Percentiles rank a stretch among this genome's conserved stretches.
Conservation (phyloP, 2,797 vertebrate genomes). For the Danio albolineatus region DNA sequence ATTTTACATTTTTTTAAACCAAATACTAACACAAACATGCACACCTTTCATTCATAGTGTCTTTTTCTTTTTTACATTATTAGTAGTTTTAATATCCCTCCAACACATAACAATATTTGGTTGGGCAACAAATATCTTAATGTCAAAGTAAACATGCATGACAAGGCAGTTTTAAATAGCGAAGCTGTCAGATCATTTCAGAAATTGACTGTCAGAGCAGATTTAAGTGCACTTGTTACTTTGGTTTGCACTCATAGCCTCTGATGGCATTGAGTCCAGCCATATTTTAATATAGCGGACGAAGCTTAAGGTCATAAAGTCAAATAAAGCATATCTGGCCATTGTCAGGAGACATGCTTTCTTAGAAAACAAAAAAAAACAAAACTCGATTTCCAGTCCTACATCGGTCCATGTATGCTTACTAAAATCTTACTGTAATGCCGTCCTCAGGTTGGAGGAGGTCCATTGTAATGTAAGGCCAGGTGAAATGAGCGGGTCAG, state of each 20-base stretch:
- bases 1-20: neutral
- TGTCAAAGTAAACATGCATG: constrained; percentile 1
- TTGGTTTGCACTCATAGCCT: neutral
- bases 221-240: constrained; percentile 32
- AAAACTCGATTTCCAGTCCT: too few relatives aligned
- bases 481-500: constrained; percentile 73
- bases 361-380: too few relatives aligned
- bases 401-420: too few relatives aligned
- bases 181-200: neutral
- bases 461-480: constrained; percentile 82
- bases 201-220: constrained; percentile 8
- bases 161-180: neutral
- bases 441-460: constrained; percentile 80
- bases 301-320: neutral
- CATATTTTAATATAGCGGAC: constrained; percentile 5
- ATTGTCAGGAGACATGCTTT: neutral
- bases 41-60: neutral
- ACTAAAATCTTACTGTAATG: neutral
- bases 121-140: neutral
- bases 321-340: neutral
- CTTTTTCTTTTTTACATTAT: neutral
- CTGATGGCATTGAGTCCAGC: neutral
- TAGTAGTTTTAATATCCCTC: neutral
- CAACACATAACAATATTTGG: constrained; percentile 4
- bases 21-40: neutral